Base-by-base conservation (phyloP, 2,797 vertebrate species). In the Muscicapa comitata region DNA sequence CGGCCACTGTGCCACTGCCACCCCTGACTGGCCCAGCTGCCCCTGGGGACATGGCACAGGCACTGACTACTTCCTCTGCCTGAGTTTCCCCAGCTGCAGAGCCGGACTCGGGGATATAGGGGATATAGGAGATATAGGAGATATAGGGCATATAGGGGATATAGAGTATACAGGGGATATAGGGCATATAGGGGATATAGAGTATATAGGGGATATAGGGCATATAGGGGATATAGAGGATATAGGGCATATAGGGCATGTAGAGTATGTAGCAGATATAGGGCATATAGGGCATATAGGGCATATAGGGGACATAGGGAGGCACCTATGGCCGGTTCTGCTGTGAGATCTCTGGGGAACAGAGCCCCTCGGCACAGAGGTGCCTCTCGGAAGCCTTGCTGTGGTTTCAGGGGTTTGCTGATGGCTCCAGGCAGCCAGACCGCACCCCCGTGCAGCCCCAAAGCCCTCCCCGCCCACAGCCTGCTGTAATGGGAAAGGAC, bases 1-100 rank as follows among this genome's bases (percentile, higher is more conserved):
- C 0, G 0, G 29, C 35, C 43, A 2, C 50, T 0, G 26, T 14
- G 19, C 38, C 33, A 0, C 8, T 13, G 26, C 40, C 61, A 31
- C 9, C 38, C 45, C 17, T 24, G 48, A 1, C 20, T 10, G 2
- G 1, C 47, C 50, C 3, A 3, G 35, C 25, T 17, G 40, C 5
- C 24, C 70, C n/a, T 13, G 25, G n/a, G 5, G 11, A 48, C 51
- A 7, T 2, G 67, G n/a, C 55, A 42, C 29, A 5, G 28, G 42
- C 48, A 31, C 51, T 20, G 15, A 3, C 24, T 8, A 21, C 40
- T n/a, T 20, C 43, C 38, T 2, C 17, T 86, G 83, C 86, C 86
- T 94, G 59, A 66, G 74, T 80, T 94, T 90, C 57, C 47, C 75
- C 50, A 23, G 28, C 8, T 20, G 47, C 18, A 28, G 28, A 65